Base-by-base conservation (phyloP, 1,140 invertebrate genomes). In the Apis cerana region DNA sequence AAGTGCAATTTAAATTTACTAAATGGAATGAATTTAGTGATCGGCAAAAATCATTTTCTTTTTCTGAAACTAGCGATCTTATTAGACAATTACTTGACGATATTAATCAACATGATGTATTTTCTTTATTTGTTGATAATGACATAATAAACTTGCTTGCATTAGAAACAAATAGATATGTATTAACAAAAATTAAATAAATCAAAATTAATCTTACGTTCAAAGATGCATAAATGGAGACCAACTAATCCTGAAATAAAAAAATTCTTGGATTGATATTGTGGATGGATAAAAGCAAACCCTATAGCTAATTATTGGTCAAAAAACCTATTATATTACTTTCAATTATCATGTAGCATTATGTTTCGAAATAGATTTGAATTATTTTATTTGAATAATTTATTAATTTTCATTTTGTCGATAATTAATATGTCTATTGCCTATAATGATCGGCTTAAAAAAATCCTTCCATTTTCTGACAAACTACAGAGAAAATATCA, bases 361-460 rank as follows among this genome's bases (percentile, higher is more conserved):
- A 91, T 91, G 85, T 80, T 82, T 71, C 83, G 87, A 82, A 90
- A 93, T 64, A 80, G 90, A 81, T 93, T 92, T 84, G 82, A 90
- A 80, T 50, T 90, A 72, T n/a, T n/a, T n/a, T n/a, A n/a, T n/a
- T 78, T 92, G 75, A 64, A 75, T n/a, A n/a, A n/a, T n/a, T n/a
- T n/a, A n/a, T n/a, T 70, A 84, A 88, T n/a, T 74, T 90, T 70
- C 89, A 91, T 85, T 92, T 92, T 87, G 78, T 52, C 52, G 59
- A 91, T 70, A 90, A 89, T 86, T n/a, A n/a, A 71, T n/a, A n/a
- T 86, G 78, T 75, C 64, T 27, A 74, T 83, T 75, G 78, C 33
- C 75, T 75, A 65, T 77, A 68, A 77, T 59, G 78, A 89, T n/a
- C n/a, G n/a, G 74, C 71, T 92, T 79, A 61, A 71, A 48, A 91